Conservation (phyloP, 2,888 invertebrate species). For the Ennomos fuscantarius region DNA sequence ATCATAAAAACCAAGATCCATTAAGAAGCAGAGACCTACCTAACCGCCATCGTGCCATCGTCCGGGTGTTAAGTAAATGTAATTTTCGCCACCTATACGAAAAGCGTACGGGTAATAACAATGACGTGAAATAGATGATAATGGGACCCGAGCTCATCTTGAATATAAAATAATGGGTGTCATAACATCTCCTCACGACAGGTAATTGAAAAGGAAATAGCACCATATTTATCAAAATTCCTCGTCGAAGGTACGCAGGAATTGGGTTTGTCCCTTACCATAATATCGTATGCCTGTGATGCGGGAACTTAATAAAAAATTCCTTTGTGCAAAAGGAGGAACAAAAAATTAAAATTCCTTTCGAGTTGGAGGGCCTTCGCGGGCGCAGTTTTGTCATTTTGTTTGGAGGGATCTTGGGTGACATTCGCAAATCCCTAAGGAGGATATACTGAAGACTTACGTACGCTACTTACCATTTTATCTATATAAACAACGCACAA, state of each 20-base stretch:
- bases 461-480: conserved; percentile 42
- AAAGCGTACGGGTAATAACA: conserved; percentile 29
- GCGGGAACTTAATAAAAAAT: conserved; percentile 75
- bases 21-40: background rate
- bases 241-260: conserved; percentile 60
- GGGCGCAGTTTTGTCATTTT: conserved; percentile 74
- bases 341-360: conserved; percentile 79
- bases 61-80: conserved; percentile 23
- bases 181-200: conserved; percentile 49
- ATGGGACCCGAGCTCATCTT: conserved; percentile 40
- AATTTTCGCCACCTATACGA: conserved; percentile 22
- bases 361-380: conserved; percentile 65
- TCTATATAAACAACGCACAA: conserved; percentile 36
- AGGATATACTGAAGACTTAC: conserved; percentile 31
- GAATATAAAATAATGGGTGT: conserved; percentile 42
- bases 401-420: conserved; percentile 67
- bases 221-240: conserved; percentile 64
- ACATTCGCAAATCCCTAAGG: conserved; percentile 65
- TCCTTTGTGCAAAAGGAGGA: conserved; percentile 75
- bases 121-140: conserved; percentile 38
- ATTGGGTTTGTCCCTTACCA: conserved; percentile 60
- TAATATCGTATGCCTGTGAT: conserved; percentile 71
- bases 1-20: too few relatives aligned
- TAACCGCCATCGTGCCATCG: conserved; percentile 13
- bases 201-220: conserved; percentile 61